Conservation (phyloP, 37 sponge, comb jelly and placozoan genomes). For the Theonella swinhoei region DNA sequence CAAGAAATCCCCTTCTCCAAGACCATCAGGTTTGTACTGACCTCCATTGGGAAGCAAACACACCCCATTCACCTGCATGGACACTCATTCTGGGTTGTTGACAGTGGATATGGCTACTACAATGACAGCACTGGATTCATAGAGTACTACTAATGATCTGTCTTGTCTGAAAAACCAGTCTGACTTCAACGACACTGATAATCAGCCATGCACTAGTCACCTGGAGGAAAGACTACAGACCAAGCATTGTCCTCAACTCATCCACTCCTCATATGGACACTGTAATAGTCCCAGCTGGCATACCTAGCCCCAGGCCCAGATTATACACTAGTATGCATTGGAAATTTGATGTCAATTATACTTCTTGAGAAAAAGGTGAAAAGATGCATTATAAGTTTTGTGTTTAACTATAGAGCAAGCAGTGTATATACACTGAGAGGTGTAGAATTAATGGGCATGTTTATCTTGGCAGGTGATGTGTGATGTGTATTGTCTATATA, state of each 20-base stretch:
- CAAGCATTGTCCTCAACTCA: background rate
- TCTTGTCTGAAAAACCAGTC: constrained; percentile 25
- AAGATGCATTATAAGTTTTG: too few species aligned
- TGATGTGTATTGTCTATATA: too few species aligned
- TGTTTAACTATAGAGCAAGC: too few species aligned
- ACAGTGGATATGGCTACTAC: constrained; percentile 67
- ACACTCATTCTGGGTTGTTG: constrained; percentile 65
- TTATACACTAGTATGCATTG: too few species aligned
- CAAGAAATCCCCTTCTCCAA: constrained; percentile 8
- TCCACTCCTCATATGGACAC: constrained; percentile 77
- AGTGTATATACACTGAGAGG: too few species aligned
- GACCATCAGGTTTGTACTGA: constrained; percentile 31
- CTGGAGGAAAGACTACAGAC: background rate
- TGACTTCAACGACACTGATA: background rate
- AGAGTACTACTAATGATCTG: background rate
- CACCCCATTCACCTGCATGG: constrained; percentile 85
- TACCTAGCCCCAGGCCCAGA: too few species aligned
- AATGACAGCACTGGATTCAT: constrained; percentile 6
- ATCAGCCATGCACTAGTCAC: constrained; percentile 13
- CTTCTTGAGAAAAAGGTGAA: too few species aligned
- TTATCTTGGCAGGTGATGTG: too few species aligned
- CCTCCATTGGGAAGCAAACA: constrained; percentile 9
- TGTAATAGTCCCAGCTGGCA: constrained; percentile 80
- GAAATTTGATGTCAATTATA: too few species aligned
- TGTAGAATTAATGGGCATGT: too few species aligned